Percentiles rank a stretch among this genome's conserved stretches.
phyloP scores from a whole-genome alignment of 1,140 invertebrate species.

The Pseudomyrmex flavicornis region DNA sequence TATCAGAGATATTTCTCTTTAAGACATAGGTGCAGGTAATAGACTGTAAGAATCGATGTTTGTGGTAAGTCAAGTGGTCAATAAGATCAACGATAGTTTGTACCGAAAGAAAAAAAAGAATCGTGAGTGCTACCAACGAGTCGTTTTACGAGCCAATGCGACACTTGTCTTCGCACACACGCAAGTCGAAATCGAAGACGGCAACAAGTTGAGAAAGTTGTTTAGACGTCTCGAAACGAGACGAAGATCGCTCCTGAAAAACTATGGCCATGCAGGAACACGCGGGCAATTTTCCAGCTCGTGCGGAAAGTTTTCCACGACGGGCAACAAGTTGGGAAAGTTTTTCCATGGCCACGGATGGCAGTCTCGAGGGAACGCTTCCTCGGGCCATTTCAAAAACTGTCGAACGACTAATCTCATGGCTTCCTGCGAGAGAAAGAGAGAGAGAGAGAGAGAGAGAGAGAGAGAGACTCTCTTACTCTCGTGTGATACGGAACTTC shows the following conservation, averaged over 20 bases:
- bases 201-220: slow-evolving; percentile 82
- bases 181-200: slow-evolving; percentile 62
- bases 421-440: slow-evolving; percentile 29
- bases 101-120: neutral
- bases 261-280: slow-evolving; percentile 61
- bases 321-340: slow-evolving; percentile 73
- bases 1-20: neutral
- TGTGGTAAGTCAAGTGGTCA: neutral
- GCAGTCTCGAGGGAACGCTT: slow-evolving; percentile 35
- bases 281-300: slow-evolving; percentile 68
- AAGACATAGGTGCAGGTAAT: neutral
- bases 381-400: slow-evolving; percentile 53
- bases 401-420: slow-evolving; percentile 70
- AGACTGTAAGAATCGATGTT: slow-evolving; percentile 16
- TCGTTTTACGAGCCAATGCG: slow-evolving; percentile 39
- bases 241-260: slow-evolving; percentile 62
- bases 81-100: slow-evolving; percentile 9
- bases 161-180: slow-evolving; percentile 14
- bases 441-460: neutral
- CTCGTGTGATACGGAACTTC: slow-evolving; percentile 42
- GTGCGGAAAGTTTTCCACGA: slow-evolving; percentile 63
- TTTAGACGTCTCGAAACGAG: slow-evolving; percentile 61
- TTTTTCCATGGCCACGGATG: slow-evolving; percentile 61
- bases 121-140: neutral
- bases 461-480: neutral